A percentile compares a stretch with the other conserved stretches of the same genome.
These are phyloP conservation scores for Trachops cirrhosus DNA, from an alignment of 2,797 vertebrate species.

Conservation along the genomic window DNA sequence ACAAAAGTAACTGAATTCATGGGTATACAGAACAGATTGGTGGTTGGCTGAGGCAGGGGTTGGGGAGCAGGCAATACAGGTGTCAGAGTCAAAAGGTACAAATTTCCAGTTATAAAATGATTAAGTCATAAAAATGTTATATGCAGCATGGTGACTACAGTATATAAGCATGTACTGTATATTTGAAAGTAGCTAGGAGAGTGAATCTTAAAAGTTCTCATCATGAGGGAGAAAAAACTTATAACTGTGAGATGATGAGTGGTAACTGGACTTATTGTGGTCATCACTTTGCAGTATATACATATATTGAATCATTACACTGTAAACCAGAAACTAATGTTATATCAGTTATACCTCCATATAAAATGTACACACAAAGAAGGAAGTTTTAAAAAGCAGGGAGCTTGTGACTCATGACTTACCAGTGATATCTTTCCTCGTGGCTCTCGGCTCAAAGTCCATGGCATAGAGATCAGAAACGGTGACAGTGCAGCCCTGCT, in stretches of 20 bases:
- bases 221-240: neutral
- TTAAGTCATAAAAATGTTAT: neutral
- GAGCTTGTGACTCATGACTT: neutral
- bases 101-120: neutral
- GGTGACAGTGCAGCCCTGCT: slow-evolving; percentile 83
- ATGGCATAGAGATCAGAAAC: slow-evolving; percentile 90
- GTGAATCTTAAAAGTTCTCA: neutral
- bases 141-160: neutral
- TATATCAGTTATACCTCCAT: neutral
- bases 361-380: neutral
- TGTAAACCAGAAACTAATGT: neutral
- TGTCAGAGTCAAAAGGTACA: neutral
- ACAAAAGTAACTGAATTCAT: neutral
- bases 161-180: neutral
- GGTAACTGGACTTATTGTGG: neutral
- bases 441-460: slow-evolving; percentile 89
- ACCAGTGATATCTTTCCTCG: slow-evolving; percentile 87
- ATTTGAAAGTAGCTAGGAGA: neutral
- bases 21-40: neutral
- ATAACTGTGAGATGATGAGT: neutral
- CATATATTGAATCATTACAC: neutral
- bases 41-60: neutral
- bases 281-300: neutral
- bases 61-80: too few relatives aligned
- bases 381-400: neutral